These are phyloP conservation scores for Sinohyriopsis cumingii DNA, from an alignment of 2,888 invertebrate species.

Conservation along the genomic window DNA sequence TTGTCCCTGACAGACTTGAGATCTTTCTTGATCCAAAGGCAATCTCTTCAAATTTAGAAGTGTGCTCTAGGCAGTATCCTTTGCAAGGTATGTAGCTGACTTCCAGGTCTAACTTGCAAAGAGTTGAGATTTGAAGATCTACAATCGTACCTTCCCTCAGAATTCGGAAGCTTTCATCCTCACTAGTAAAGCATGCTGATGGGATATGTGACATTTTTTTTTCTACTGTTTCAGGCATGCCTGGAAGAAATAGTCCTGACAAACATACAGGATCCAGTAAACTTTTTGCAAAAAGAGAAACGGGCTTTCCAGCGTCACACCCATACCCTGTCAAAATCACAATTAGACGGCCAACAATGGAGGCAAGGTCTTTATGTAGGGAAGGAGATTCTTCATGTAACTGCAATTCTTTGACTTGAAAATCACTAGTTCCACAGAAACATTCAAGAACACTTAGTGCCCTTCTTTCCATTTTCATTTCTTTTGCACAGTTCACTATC, in stretches of 20 bases:
- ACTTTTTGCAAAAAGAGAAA: slow-evolving; percentile 6
- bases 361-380: slow-evolving; percentile 6
- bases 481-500: slow-evolving; percentile 1
- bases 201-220: neutral
- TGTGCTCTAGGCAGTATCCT: too few species aligned
- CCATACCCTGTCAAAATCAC: neutral
- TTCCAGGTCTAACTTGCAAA: too few species aligned
- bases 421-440: slow-evolving; percentile 18
- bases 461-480: neutral
- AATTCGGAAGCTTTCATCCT: too few species aligned
- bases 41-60: too few species aligned
- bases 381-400: slow-evolving; percentile 10
- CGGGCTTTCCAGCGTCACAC: neutral
- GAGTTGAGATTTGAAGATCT: too few species aligned
- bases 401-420: slow-evolving; percentile 7
- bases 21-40: slow-evolving; percentile 2
- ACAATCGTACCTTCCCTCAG: too few species aligned
- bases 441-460: slow-evolving; percentile 9
- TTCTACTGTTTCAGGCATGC: slow-evolving; percentile 5
- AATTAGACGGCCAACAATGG: slow-evolving; percentile 9
- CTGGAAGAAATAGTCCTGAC: slow-evolving; percentile 5
- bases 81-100: too few species aligned
- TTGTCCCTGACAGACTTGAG: slow-evolving; percentile 10
- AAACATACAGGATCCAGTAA: slow-evolving; percentile 4
- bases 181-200: too few species aligned